Evolutionary conservation across 2,888 invertebrate genomes (phyloP), one percentile per base, ranked within the genome.

Genomic region (Sycophila texana): DNA sequence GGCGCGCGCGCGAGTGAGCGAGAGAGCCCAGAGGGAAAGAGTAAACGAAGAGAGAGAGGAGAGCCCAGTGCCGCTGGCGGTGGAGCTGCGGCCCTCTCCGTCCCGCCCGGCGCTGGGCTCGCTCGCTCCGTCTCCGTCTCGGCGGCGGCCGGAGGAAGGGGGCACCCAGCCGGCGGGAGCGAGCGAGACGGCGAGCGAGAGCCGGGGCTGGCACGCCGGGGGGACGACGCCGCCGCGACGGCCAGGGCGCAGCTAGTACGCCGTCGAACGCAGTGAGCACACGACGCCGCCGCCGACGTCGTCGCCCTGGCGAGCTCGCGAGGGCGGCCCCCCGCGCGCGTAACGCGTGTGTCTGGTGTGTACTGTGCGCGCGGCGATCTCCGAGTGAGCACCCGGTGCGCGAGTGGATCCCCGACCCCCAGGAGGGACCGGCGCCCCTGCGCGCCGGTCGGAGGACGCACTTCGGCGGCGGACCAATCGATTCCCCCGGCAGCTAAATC

Each of bases 201-300:
- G 83, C 82, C 83, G 83, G 83, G 83, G 83, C 83, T 80, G 74
- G 72, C 58, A 82, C 83, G 73, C 70, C 66, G 77, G 81, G 77
- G 83, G 84, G 76, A 76, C 72, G 80, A 47, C 65, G 75, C 83
- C 65, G 75, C 84, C 82, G 82, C 84, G 86, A 85, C 84, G 86
- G 63, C 85, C 87, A 86, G 86, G 86, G 87, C 85, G 85, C 83
- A 63, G 87, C 88, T 89, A 89, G 89, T 89, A 84, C 85, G 88
- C 86, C 88, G 88, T 87, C 86, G 89, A 89, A 86, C 88, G 88
- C 85, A 88, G 88, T 84, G 88, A 87, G 89, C 85, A 87, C 86
- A 86, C 85, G 88, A 88, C 88, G 88, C 78, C 66, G 58, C 68
- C 65, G 71, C 30, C 66, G 65, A 10, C 26, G 61, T 51, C 73